A percentile compares a stretch with the other conserved stretches of the same genome.
phyloP scores from a whole-genome alignment of 2,797 vertebrate species.

The Mormyrus hasselquistii region DNA sequence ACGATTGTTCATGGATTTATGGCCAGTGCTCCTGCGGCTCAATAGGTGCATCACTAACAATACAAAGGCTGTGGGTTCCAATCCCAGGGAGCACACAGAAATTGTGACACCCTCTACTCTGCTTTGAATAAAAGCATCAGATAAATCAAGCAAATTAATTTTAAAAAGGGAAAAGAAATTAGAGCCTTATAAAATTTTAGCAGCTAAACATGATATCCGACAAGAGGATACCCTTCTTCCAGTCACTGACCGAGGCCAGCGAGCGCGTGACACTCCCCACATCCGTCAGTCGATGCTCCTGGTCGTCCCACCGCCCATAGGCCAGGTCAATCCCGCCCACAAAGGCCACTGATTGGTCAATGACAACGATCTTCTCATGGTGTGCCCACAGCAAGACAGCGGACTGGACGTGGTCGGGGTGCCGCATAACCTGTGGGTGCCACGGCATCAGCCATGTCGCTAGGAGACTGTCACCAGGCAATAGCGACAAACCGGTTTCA shows the following conservation, averaged over 20 bases:
- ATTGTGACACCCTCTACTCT: background rate
- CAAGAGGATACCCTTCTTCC: background rate
- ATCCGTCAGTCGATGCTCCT: constrained; percentile 83
- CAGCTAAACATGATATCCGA: background rate
- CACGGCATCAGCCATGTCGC: background rate
- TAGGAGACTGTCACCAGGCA: background rate
- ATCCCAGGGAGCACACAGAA: background rate
- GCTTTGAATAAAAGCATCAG: background rate
- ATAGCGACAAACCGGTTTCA: background rate
- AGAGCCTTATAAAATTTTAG: background rate
- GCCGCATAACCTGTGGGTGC: constrained; percentile 82
- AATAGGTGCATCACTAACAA: background rate
- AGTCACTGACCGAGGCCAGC: background rate
- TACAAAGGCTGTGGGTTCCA: background rate
- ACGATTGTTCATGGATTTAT: background rate
- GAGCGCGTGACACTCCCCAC: constrained; percentile 82
- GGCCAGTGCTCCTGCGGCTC: background rate
- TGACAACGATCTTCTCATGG: background rate
- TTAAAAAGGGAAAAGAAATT: background rate
- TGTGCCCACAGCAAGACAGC: background rate
- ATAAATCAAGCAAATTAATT: background rate
- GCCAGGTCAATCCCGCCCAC: constrained; percentile 92
- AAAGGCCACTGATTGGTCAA: constrained; percentile 65
- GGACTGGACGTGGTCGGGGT: constrained; percentile 92
- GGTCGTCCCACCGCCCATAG: constrained; percentile 90